phyloP scores from a whole-genome alignment of 2,888 invertebrate genomes.

The Cyrtodaria siliqua region DNA sequence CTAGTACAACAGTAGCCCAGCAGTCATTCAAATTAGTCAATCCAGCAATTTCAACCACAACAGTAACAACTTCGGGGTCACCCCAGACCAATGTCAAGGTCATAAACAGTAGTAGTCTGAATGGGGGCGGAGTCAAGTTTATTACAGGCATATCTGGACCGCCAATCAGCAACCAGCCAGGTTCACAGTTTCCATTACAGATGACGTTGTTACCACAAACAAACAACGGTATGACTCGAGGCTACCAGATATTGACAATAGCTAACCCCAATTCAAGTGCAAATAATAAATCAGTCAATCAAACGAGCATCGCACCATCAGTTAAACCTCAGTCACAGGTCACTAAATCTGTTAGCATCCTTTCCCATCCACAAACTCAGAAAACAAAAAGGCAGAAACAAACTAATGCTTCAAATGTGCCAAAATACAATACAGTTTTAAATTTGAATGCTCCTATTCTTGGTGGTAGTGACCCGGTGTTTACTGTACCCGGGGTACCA shows the following conservation, averaged over 20 bases:
- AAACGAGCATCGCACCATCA: too few relatives aligned
- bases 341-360: too few relatives aligned
- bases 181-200: constrained; percentile 46
- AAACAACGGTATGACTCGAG: constrained; percentile 53
- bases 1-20: too few relatives aligned
- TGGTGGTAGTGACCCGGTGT: background rate
- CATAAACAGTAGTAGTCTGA: constrained; percentile 36
- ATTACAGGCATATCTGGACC: constrained; percentile 41
- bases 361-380: background rate
- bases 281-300: constrained; percentile 5
- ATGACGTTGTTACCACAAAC: constrained; percentile 57
- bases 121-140: constrained; percentile 36
- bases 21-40: background rate
- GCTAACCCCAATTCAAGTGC: constrained; percentile 26
- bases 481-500: too few relatives aligned
- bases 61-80: constrained; percentile 3
- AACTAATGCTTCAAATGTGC: background rate
- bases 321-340: too few relatives aligned
- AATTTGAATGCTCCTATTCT: constrained; percentile 9
- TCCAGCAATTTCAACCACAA: background rate
- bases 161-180: constrained; percentile 24
- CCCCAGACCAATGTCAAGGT: constrained; percentile 28
- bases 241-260: constrained; percentile 57
- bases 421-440: constrained; percentile 36
- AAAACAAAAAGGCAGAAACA: constrained; percentile 2